Percentiles rank a stretch among this genome's conserved stretches.
phyloP scores from a whole-genome alignment of 2,797 vertebrate species.

The Gila robusta region DNA sequence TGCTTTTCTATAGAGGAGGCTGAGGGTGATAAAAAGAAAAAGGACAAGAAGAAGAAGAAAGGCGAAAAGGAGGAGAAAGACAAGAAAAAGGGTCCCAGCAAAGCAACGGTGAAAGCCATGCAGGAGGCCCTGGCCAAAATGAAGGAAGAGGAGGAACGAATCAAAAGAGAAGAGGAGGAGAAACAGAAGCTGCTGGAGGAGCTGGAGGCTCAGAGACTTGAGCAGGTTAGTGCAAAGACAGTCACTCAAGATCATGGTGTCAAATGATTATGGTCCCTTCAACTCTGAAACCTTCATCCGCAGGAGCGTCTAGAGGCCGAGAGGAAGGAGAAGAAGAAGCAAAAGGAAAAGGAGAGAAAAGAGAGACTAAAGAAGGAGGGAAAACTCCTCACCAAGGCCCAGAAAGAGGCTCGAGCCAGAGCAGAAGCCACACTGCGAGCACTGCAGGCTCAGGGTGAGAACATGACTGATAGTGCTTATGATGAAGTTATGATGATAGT shows the following conservation, averaged over 20 bases:
- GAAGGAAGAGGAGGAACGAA: constrained; percentile 93
- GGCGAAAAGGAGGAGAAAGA: constrained; percentile 86
- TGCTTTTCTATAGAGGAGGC: constrained; percentile 79
- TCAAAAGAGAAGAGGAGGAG: constrained; percentile 85
- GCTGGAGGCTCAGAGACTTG: constrained; percentile 88
- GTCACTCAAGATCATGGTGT: not conserved
- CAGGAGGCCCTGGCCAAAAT: constrained; percentile 94
- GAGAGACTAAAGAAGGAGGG: constrained; percentile 97
- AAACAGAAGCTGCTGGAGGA: constrained; percentile 86
- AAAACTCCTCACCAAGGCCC: constrained; percentile 92
- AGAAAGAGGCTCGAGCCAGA: constrained; percentile 90
- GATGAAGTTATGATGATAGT: not conserved
- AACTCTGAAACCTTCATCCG: not conserved
- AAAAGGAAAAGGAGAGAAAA: constrained; percentile 97
- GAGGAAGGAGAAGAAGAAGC: constrained; percentile 95
- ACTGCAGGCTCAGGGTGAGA: constrained; percentile 93
- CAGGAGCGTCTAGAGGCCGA: constrained; percentile 95
- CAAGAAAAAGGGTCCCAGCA: constrained; percentile 98
- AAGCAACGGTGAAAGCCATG: constrained; percentile 97
- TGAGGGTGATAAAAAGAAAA: constrained; percentile 95
- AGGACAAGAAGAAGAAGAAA: constrained; percentile 96
- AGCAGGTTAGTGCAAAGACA: constrained; percentile 83
- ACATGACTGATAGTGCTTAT: not conserved
- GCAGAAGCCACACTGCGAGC: constrained; percentile 90
- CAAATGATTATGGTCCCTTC: not conserved